A percentile compares a stretch with the other conserved stretches of the same genome.
Evolutionary conservation across 2,797 vertebrate genomes (phyloP).

Genomic region (Poecilia gillii): DNA sequence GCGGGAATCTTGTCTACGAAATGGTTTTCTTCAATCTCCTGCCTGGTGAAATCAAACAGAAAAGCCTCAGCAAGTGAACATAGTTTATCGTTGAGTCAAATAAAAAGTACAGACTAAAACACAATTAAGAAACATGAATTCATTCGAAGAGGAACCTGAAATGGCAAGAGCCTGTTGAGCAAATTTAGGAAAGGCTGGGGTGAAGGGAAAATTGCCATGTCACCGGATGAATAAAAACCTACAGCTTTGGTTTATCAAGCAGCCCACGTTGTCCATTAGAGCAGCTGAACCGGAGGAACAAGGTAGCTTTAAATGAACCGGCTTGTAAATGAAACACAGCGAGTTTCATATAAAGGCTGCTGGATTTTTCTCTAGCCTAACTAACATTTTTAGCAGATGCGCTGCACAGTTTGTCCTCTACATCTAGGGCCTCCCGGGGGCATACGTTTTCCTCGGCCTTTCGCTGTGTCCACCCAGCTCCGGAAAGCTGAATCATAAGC

Average conservation of each 20-base stretch:
- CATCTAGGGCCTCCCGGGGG: slow-evolving; percentile 23
- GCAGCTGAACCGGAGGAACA: background rate
- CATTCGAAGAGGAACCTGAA: background rate
- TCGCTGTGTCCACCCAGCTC: slow-evolving; percentile 22
- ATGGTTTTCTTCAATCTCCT: background rate
- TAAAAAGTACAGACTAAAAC: background rate
- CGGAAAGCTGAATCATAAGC: slow-evolving; percentile 37
- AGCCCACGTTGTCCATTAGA: background rate
- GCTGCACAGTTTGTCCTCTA: slow-evolving; percentile 15
- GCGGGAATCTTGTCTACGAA: background rate
- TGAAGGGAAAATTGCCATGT: slow-evolving; percentile 1
- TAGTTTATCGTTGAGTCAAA: background rate
- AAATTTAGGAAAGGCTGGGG: background rate
- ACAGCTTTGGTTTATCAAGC: background rate
- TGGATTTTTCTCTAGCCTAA: background rate
- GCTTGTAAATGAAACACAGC: background rate
- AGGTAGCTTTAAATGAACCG: background rate
- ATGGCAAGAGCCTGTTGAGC: background rate
- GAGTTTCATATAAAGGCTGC: background rate
- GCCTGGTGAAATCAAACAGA: background rate
- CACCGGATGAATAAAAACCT: background rate
- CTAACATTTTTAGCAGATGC: slow-evolving; percentile 9
- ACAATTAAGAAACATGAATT: background rate
- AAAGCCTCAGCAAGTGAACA: background rate
- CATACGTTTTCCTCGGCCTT: slow-evolving; percentile 37